Conservation (phyloP, 2,888 invertebrate genomes). For the Resseliella maxima region DNA sequence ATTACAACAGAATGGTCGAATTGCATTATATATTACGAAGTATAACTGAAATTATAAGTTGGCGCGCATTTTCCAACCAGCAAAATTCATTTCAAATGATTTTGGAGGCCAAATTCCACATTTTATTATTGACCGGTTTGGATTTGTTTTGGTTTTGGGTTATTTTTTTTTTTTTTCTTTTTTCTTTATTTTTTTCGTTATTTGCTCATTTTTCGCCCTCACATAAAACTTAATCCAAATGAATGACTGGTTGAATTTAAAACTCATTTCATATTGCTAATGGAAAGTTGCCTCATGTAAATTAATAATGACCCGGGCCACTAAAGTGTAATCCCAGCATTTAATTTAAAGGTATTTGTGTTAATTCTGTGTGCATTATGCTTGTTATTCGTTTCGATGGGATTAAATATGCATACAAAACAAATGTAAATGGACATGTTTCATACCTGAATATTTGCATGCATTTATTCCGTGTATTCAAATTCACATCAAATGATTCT, state of each 20-base stretch:
- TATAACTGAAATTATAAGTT: too few species aligned
- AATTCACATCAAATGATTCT: constrained; percentile 1
- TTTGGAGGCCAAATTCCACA: background rate
- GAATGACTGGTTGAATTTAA: background rate
- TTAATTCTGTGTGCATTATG: background rate
- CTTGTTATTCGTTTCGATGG: background rate
- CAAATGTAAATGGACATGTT: background rate
- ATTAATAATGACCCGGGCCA: background rate
- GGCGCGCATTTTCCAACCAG: too few species aligned
- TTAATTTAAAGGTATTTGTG: constrained; percentile 14
- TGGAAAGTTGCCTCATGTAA: background rate
- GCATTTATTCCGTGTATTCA: background rate
- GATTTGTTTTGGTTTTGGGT: too few species aligned
- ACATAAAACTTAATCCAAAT: background rate
- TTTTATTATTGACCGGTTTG: background rate
- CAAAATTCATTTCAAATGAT: background rate
- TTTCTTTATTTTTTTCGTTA: background rate
- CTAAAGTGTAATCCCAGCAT: background rate
- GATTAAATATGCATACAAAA: constrained; percentile 15
- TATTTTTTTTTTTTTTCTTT: background rate
- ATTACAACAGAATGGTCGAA: background rate
- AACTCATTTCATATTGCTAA: background rate
- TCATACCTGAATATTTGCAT: background rate
- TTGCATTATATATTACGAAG: too few species aligned
- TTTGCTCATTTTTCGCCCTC: background rate